A percentile compares a stretch with the other conserved stretches of the same genome.
Conservation (phyloP, 1,140 invertebrate genomes). For the Drosophila parvula region DNA sequence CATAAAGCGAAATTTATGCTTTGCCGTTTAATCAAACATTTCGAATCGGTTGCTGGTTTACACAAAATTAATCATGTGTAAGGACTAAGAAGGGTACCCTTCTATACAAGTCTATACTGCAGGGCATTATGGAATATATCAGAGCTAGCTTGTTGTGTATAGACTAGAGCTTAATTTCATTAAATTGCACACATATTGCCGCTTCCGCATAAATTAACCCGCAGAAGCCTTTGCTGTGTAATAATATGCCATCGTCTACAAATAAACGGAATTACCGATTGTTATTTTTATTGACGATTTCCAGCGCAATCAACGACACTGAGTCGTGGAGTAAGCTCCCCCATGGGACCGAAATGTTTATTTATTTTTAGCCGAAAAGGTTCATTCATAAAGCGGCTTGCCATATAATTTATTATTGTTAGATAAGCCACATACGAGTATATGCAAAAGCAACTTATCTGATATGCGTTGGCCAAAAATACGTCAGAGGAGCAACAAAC, state of each 20-base stretch:
- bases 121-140: background rate
- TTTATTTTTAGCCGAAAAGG: conserved; percentile 13
- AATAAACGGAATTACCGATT: conserved; percentile 24
- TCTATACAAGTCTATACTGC: background rate
- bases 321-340: conserved; percentile 1
- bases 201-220: conserved; percentile 9
- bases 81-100: background rate
- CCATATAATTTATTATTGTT: conserved; percentile 23
- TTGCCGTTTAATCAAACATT: conserved; percentile 46
- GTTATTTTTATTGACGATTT: conserved; percentile 27
- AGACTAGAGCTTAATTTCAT: conserved; percentile 13
- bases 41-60: conserved; percentile 36
- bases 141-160: background rate
- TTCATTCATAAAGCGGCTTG: conserved; percentile 33
- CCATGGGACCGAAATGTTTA: conserved; percentile 8
- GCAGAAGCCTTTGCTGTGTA: background rate
- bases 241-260: background rate
- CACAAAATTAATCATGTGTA: conserved; percentile 41
- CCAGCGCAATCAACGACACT: conserved; percentile 11
- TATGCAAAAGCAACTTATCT: conserved; percentile 21
- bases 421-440: conserved; percentile 36
- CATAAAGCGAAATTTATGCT: conserved; percentile 45
- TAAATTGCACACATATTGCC: conserved; percentile 7
- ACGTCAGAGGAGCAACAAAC: background rate
- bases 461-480: conserved; percentile 27